These are phyloP conservation scores for Semaprochilodus insignis DNA, from an alignment of 2,797 vertebrate species.

Conservation along the genomic window DNA sequence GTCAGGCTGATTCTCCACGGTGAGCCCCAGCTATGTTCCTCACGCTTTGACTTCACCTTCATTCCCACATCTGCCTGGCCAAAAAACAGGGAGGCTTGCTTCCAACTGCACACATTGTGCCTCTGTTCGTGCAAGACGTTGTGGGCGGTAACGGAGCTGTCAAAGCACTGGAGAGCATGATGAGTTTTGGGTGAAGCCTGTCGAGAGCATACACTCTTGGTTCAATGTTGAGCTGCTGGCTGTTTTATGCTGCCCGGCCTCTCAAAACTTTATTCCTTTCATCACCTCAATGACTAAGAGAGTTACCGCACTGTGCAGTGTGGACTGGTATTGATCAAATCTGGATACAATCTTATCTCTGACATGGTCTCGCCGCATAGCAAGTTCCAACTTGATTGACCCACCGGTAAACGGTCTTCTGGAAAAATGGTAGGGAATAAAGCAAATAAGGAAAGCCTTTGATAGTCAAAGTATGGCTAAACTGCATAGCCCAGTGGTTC, in stretches of 20 bases:
- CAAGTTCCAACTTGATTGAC: not conserved
- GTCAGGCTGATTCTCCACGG: conserved; percentile 38
- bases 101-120: conserved; percentile 14
- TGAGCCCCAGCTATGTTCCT: conserved; percentile 10
- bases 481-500: too few relatives aligned
- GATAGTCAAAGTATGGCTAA: too few relatives aligned
- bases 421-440: not conserved
- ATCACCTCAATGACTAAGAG: not conserved
- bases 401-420: not conserved
- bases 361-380: not conserved
- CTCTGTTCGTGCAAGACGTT: not conserved
- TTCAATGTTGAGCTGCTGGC: not conserved
- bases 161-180: not conserved
- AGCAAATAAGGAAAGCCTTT: too few relatives aligned
- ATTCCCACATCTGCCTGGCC: conserved; percentile 43
- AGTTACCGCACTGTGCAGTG: not conserved
- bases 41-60: conserved; percentile 32
- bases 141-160: conserved; percentile 24
- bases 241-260: not conserved
- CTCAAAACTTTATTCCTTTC: not conserved
- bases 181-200: not conserved
- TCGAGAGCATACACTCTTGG: not conserved
- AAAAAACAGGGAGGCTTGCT: conserved; percentile 3
- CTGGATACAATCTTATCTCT: not conserved
- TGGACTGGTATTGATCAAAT: not conserved